phyloP scores from a whole-genome alignment of 2,888 invertebrate species.

The Callimorpha dominula region DNA sequence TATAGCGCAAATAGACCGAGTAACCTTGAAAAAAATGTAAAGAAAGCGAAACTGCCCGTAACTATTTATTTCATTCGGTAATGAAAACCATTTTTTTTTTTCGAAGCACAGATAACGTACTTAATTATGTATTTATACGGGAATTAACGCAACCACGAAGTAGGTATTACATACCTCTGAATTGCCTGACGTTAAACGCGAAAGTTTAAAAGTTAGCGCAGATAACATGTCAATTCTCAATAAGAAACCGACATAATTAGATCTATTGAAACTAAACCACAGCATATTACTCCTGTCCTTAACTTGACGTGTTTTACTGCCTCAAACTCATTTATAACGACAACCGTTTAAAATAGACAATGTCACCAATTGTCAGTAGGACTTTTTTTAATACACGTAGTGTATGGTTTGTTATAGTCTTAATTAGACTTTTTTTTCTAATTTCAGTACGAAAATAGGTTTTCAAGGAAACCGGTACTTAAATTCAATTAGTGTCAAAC shows the following conservation, averaged over 20 bases:
- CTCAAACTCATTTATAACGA: background rate
- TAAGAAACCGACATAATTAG: background rate
- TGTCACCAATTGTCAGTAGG: background rate
- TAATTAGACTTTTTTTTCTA: background rate
- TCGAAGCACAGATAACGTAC: too few species aligned
- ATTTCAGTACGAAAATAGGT: constrained; percentile 33
- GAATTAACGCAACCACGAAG: too few species aligned
- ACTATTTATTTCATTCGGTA: too few species aligned
- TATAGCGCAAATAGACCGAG: too few species aligned
- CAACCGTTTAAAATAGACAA: constrained; percentile 1
- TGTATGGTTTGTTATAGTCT: background rate
- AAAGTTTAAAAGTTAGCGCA: too few species aligned
- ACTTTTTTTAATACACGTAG: constrained; percentile 1
- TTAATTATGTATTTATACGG: too few species aligned
- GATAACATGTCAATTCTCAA: background rate
- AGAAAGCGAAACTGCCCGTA: too few species aligned
- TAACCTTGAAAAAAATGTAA: too few species aligned
- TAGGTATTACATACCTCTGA: too few species aligned
- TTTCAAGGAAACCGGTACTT: constrained; percentile 43
- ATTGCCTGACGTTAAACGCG: too few species aligned
- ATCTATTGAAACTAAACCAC: background rate
- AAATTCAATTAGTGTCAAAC: constrained; percentile 57
- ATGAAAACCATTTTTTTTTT: too few species aligned
- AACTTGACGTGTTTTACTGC: background rate
- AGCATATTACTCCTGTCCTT: background rate